These are phyloP conservation scores for Barypeithes pellucidus DNA, from an alignment of 2,888 invertebrate genomes.

Conservation along the genomic window DNA sequence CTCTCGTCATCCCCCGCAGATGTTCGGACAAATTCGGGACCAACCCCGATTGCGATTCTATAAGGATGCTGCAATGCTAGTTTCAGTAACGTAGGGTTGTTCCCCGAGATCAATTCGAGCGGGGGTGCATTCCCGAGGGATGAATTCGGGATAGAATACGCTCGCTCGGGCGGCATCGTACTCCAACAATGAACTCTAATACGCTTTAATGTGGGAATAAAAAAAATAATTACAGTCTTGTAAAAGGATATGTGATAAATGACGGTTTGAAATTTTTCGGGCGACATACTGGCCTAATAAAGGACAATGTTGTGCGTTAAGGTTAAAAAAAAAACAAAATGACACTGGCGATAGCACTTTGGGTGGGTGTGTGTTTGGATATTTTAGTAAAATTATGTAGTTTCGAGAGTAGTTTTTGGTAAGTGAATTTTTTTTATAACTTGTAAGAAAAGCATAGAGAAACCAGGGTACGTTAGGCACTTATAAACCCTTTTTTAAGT, in stretches of 20 bases:
- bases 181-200: constrained; percentile 14
- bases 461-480: too few relatives aligned
- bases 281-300: background rate
- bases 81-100: constrained; percentile 55
- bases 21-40: constrained; percentile 44
- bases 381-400: constrained; percentile 43
- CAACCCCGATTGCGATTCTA: constrained; percentile 52
- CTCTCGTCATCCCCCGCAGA: constrained; percentile 34
- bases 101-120: constrained; percentile 32
- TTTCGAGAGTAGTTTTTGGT: constrained; percentile 23
- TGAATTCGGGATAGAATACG: constrained; percentile 25
- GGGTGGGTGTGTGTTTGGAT: constrained; percentile 44
- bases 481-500: too few relatives aligned
- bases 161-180: constrained; percentile 16
- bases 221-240: background rate
- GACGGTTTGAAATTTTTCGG: background rate
- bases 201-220: background rate
- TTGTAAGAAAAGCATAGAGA: too few relatives aligned
- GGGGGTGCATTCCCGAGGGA: constrained; percentile 1
- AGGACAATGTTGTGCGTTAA: constrained; percentile 51
- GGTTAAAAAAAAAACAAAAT: constrained; percentile 54
- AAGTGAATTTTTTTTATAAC: too few relatives aligned
- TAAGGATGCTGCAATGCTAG: constrained; percentile 54
- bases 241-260: constrained; percentile 1
- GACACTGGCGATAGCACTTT: constrained; percentile 35